Conservation (phyloP, 2,113 vertebrate genomes). For the Dipodomys ordii region DNA sequence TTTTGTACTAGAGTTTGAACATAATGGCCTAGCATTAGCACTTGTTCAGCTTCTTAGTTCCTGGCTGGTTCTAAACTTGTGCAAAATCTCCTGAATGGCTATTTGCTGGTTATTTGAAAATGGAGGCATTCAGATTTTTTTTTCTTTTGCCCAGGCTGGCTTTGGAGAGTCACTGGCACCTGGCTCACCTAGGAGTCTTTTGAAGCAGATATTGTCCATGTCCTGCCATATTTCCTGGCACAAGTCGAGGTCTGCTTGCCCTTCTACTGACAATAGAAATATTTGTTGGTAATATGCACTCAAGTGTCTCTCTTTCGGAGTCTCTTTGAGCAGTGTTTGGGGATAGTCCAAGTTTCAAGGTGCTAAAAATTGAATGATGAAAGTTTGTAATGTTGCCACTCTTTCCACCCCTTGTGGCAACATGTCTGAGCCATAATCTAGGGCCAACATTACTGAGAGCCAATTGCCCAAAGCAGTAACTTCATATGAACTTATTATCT, state of each 20-base stretch:
- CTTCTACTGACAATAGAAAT: neutral
- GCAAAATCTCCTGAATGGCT: no score
- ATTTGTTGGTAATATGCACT: neutral
- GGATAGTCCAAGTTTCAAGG: neutral
- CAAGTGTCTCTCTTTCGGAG: neutral
- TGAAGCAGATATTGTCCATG: neutral
- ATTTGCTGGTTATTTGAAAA: no score
- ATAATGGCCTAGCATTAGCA: no score
- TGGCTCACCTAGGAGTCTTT: neutral
- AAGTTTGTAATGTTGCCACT: neutral
- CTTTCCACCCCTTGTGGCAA: accelerated
- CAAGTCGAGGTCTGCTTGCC: neutral
- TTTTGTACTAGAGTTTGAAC: no score
- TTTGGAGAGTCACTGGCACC: no score
- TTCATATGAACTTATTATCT: neutral
- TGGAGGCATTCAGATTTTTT: no score
- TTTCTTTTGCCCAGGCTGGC: no score
- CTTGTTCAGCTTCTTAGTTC: no score
- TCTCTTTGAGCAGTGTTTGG: neutral
- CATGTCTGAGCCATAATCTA: neutral
- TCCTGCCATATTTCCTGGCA: neutral
- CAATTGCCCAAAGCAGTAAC: neutral
- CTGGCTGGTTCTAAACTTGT: no score
- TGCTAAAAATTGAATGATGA: neutral
- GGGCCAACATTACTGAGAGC: neutral